Evolutionary conservation across 2,113 vertebrate genomes (phyloP).

Genomic region (Psittacus erithacus): DNA sequence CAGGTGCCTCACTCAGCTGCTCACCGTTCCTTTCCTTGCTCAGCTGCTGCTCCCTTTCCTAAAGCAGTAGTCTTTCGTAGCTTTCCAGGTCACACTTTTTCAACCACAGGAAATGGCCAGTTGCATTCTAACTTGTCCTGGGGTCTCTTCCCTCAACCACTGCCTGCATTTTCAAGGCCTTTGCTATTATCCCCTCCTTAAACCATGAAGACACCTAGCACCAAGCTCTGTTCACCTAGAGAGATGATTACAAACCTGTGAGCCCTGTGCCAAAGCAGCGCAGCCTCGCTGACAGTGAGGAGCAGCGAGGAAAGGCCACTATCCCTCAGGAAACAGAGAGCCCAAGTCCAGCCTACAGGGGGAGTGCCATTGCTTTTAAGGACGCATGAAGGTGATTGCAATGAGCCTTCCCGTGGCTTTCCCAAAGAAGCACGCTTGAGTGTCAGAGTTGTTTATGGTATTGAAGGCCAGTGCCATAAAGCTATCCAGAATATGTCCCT

Average conservation of each 20-base stretch:
- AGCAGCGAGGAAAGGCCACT: background rate
- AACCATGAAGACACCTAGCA: background rate
- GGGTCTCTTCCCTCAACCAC: background rate
- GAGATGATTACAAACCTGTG: background rate
- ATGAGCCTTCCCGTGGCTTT: background rate
- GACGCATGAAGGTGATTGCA: rapidly evolving
- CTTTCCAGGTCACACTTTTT: background rate
- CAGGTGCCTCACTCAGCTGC: background rate
- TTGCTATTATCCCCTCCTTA: background rate
- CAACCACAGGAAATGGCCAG: rapidly evolving
- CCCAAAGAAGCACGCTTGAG: background rate
- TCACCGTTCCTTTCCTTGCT: background rate
- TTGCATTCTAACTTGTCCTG: background rate
- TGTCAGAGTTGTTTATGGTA: slow-evolving; percentile 48
- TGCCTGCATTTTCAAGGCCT: background rate
- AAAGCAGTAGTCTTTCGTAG: background rate
- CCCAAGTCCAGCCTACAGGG: rapidly evolving
- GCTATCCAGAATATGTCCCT: slow-evolving; percentile 38
- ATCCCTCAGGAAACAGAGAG: background rate
- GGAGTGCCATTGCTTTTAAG: background rate
- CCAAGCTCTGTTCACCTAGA: background rate
- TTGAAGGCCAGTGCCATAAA: slow-evolving; percentile 22
- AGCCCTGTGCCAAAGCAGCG: rapidly evolving
- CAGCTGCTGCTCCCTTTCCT: background rate
- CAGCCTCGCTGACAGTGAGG: rapidly evolving